Percentiles rank a stretch among this genome's conserved stretches.
Conservation (phyloP, 1,140 invertebrate genomes). For the Philotrypesis tridentata region DNA sequence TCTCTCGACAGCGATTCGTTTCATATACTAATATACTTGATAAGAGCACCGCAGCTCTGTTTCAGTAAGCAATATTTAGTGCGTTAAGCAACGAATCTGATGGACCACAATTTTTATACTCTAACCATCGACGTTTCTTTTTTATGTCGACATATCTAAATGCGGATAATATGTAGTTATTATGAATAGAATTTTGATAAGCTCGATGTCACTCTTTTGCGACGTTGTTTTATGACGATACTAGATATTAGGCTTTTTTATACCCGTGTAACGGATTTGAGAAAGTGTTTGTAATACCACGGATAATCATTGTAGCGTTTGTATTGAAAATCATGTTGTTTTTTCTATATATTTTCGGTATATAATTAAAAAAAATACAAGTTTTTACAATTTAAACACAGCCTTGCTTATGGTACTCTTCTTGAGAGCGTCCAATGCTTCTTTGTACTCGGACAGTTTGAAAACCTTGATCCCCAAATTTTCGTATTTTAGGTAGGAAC, state of each 20-base stretch:
- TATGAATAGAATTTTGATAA: constrained; percentile 46
- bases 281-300: constrained; percentile 9
- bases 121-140: constrained; percentile 37
- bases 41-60: not conserved
- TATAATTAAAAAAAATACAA: constrained; percentile 54
- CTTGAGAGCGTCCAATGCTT: constrained; percentile 76
- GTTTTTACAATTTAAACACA: constrained; percentile 80
- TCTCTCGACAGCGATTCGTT: constrained; percentile 10
- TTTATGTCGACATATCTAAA: constrained; percentile 30
- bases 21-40: constrained; percentile 36
- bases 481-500: constrained; percentile 78
- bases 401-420: constrained; percentile 79
- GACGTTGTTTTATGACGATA: constrained; percentile 38
- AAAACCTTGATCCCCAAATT: constrained; percentile 79
- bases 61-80: constrained; percentile 40
- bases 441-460: constrained; percentile 75
- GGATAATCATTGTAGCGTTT: not conserved
- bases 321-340: constrained; percentile 33
- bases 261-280: constrained; percentile 34
- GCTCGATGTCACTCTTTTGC: constrained; percentile 37
- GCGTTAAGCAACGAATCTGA: constrained; percentile 43
- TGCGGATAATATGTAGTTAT: constrained; percentile 19
- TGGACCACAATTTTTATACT: constrained; percentile 47
- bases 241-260: constrained; percentile 40
- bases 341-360: constrained; percentile 38